Evolutionary conservation across 2,888 invertebrate species (phyloP).

Genomic region (Tetranychus piercei): DNA sequence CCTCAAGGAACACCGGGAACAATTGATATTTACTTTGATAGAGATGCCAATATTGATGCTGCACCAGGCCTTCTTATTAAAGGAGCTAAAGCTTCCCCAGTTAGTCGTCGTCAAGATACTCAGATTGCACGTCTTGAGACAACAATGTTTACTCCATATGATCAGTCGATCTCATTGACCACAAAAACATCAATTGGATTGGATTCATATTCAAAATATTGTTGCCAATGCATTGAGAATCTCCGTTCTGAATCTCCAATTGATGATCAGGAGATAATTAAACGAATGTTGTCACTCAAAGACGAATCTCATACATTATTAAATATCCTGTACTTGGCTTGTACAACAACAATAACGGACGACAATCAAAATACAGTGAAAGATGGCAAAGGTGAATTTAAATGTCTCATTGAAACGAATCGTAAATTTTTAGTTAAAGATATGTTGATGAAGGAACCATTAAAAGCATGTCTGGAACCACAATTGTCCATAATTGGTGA

Average conservation of each 20-base stretch:
- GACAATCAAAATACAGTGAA: not conserved
- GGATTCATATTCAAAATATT: not conserved
- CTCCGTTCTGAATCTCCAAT: not conserved
- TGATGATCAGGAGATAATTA: not conserved
- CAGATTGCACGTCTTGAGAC: constrained; percentile 61
- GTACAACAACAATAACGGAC: not conserved
- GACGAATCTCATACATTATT: not conserved
- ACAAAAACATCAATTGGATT: not conserved
- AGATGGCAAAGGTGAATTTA: not conserved
- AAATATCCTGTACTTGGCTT: not conserved
- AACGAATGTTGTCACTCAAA: not conserved
- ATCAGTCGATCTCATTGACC: constrained; percentile 22
- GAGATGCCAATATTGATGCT: constrained; percentile 36
- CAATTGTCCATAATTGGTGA: not conserved
- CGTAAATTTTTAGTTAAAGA: not conserved
- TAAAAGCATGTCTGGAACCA: not conserved
- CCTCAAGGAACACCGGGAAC: constrained; percentile 1
- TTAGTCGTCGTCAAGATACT: constrained; percentile 39
- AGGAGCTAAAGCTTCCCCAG: constrained; percentile 60
- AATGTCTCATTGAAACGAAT: not conserved
- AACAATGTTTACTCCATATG: constrained; percentile 59
- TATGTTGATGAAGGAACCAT: not conserved
- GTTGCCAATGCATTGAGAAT: not conserved
- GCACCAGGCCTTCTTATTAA: constrained; percentile 70
- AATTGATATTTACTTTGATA: constrained; percentile 26